Evolutionary conservation across 2,797 vertebrate species (phyloP).

Genomic region (Taeniopygia guttata): DNA sequence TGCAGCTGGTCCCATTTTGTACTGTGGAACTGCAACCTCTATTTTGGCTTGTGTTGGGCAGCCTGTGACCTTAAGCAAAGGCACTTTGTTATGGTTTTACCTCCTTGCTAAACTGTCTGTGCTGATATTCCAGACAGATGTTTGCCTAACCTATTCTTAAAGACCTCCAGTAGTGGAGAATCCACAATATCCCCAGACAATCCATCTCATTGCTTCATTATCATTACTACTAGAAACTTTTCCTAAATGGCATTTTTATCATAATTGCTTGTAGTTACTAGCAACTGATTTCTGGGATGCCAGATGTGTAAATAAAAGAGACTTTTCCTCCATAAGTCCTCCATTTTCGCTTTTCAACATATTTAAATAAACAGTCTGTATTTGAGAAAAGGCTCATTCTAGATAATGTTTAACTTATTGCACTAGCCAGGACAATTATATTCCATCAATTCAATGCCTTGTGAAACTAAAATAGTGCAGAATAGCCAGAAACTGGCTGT

Average conservation of each 20-base stretch:
- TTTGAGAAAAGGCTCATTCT: background rate
- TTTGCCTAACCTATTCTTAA: slow-evolving; percentile 30
- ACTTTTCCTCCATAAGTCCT: background rate
- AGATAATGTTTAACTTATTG: background rate
- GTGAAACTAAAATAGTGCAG: background rate
- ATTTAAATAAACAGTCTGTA: background rate
- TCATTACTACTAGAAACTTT: slow-evolving; percentile 21
- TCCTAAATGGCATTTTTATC: slow-evolving; percentile 13
- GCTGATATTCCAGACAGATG: slow-evolving; percentile 17
- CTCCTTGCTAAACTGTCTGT: background rate
- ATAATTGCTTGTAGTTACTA: slow-evolving; percentile 17
- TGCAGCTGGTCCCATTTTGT: background rate
- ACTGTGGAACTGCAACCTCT: background rate
- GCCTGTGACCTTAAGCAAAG: slow-evolving; percentile 30
- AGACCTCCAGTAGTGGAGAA: slow-evolving; percentile 29
- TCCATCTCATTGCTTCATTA: slow-evolving; percentile 44
- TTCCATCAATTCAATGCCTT: background rate
- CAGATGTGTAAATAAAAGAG: slow-evolving; percentile 15
- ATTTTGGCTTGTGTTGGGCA: background rate
- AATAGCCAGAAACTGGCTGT: background rate
- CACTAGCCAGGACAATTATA: background rate
- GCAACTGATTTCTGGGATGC: background rate
- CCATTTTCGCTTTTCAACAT: background rate
- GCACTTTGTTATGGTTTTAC: background rate
- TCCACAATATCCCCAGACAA: slow-evolving; percentile 33